phyloP scores from a whole-genome alignment of 2,888 invertebrate species.

The Leucozona laternaria region DNA sequence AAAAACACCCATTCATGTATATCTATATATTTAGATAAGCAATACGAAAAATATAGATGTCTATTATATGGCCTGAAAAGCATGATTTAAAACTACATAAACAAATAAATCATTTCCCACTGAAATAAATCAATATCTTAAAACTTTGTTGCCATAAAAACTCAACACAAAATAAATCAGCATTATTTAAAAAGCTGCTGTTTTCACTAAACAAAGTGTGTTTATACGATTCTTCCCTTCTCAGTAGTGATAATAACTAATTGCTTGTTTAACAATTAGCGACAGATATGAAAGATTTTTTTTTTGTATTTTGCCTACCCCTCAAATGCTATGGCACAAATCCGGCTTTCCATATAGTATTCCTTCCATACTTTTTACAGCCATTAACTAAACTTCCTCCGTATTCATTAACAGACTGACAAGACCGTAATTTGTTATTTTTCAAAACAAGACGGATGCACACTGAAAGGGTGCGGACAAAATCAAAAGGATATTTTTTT shows the following conservation, averaged over 20 bases:
- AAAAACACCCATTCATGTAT: too few relatives aligned
- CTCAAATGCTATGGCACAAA: neutral
- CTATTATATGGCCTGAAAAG: too few relatives aligned
- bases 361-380: conserved; percentile 30
- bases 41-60: too few relatives aligned
- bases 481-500: conserved; percentile 36
- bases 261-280: conserved; percentile 71
- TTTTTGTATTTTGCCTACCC: conserved; percentile 20
- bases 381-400: conserved; percentile 59
- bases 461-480: conserved; percentile 28
- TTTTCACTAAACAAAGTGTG: neutral
- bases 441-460: neutral
- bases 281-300: conserved; percentile 62
- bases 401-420: conserved; percentile 53
- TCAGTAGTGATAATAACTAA: conserved; percentile 56
- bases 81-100: neutral
- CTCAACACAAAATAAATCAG: conserved; percentile 14
- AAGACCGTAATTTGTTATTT: conserved; percentile 65
- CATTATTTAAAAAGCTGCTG: neutral
- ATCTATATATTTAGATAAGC: too few relatives aligned
- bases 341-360: conserved; percentile 22
- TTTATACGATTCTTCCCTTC: neutral
- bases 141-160: neutral
- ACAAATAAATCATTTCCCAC: neutral
- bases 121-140: neutral